Conservation (phyloP, 1,140 invertebrate species). For the Sesamia nonagrioides region DNA sequence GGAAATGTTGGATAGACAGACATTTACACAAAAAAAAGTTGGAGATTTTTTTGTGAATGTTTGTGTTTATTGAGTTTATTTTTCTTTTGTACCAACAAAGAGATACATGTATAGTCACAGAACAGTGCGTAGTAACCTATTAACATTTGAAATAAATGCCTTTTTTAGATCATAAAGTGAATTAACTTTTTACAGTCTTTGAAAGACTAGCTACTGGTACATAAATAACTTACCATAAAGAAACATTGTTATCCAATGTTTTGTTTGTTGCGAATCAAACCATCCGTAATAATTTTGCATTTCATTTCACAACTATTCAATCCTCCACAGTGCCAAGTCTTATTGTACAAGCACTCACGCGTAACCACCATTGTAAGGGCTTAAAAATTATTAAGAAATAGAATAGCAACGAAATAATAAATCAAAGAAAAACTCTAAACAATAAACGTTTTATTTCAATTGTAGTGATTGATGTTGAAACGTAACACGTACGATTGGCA, state of each 20-base stretch:
- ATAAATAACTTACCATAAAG: neutral
- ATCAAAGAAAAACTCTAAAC: constrained; percentile 1
- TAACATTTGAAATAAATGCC: no score
- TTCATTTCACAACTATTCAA: neutral
- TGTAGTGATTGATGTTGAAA: neutral
- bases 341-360: neutral
- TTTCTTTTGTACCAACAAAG: no score
- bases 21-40: no score
- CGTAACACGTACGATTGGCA: neutral
- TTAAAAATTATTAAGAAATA: constrained; percentile 20
- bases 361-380: constrained; percentile 28
- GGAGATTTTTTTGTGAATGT: no score
- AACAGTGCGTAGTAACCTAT: no score
- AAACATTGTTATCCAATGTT: neutral
- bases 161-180: no score
- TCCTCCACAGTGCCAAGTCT: neutral
- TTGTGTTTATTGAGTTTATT: no score
- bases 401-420: constrained; percentile 4
- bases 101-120: no score
- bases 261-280: neutral
- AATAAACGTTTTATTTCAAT: neutral
- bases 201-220: neutral
- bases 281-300: neutral
- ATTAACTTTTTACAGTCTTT: neutral
- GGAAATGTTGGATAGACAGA: no score